phyloP scores from a whole-genome alignment of 2,113 vertebrate genomes.

The Urocynchramus pylzowi region DNA sequence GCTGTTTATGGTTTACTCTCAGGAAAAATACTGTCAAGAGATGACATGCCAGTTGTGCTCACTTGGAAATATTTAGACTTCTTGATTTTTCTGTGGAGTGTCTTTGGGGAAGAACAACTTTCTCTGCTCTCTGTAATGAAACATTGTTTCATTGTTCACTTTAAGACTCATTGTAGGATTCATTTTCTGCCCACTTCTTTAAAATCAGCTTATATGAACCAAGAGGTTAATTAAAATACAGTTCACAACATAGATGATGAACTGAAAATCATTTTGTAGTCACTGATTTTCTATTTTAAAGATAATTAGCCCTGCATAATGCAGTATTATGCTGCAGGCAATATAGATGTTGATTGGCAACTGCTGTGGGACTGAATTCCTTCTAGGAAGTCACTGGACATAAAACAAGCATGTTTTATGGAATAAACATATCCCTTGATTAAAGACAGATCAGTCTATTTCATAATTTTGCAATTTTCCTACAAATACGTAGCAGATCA shows the following conservation, averaged over 20 bases:
- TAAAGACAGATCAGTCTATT: background rate
- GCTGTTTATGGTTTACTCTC: background rate
- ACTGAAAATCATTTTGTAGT: background rate
- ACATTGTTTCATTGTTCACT: background rate
- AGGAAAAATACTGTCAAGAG: background rate
- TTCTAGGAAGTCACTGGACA: background rate
- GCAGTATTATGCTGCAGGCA: background rate
- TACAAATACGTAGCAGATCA: background rate
- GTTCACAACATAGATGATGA: background rate
- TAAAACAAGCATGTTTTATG: background rate
- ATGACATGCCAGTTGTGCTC: background rate
- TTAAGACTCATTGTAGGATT: background rate
- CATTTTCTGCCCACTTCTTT: background rate
- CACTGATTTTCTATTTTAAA: constrained; percentile 12
- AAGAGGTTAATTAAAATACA: background rate
- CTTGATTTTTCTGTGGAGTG: background rate
- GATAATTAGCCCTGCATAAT: background rate
- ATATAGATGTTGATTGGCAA: background rate
- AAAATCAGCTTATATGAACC: background rate
- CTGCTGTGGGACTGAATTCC: background rate
- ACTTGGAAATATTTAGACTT: background rate
- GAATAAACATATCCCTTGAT: background rate
- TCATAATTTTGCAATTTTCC: background rate
- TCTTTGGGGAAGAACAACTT: background rate
- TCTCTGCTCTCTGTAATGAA: background rate